Evolutionary conservation across 2,888 invertebrate species (phyloP), one percentile per base, ranked within the genome.

Genomic region (Habrosyne pyritoides): DNA sequence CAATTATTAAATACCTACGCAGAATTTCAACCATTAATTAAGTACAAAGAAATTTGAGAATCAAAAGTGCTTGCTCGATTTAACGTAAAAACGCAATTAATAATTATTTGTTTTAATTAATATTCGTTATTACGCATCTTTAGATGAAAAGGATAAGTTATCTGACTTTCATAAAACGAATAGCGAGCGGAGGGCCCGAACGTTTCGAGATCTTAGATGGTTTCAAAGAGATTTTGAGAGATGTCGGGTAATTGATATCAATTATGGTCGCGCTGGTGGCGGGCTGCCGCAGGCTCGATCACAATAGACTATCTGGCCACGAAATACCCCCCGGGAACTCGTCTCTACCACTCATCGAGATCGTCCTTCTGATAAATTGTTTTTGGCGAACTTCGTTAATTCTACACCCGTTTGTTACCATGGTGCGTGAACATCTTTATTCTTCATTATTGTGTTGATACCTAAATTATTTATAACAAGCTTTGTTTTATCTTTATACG

Each of bases 241-340:
- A 83, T 80, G 75, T 72, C 75, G 71, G 67, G 79, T 85, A 88
- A 89, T 89, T 89, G 87, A 85, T 87, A 89, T 86, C 86, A 88
- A 87, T 88, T 87, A 86, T 76, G 79, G 64, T 69, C 75, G 72
- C 67, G 77, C 72, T 71, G 68, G 78, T 75, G 77, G 79, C 73
- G 75, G 73, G 63, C 70, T 66, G 77, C 78, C 74, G 72, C 79
- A 66, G 72, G 75, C 73, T 66, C 67, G 67, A 69, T 73, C 74
- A 79, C 84, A 82, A 84, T 85, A 73, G 79, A 75, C 77, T 69
- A 75, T 80, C 78, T 75, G 65, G 66, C 66, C 75, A 73, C 76
- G 78, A 77, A 77, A 79, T 79, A 73, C 72, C 77, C 72, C 57
- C 71, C 67, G 69, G 69, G 73, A 73, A 72, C 70, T 77, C 73